phyloP scores from a whole-genome alignment of 2,888 invertebrate genomes.

The Meghimatium bilineatum region DNA sequence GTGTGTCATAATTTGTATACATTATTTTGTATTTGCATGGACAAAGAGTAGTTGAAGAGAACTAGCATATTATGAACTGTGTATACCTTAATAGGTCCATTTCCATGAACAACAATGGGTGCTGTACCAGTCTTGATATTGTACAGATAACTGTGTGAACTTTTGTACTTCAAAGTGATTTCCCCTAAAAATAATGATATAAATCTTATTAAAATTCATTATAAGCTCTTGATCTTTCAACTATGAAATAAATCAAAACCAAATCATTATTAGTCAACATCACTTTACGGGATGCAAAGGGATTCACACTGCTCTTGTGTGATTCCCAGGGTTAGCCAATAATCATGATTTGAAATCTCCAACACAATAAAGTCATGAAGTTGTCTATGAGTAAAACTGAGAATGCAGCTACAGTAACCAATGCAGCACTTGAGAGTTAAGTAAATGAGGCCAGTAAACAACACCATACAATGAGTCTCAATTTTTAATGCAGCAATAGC shows the following conservation, averaged over 20 bases:
- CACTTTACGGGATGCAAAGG: too few species aligned
- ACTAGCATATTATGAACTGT: not conserved
- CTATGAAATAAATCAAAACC: not conserved
- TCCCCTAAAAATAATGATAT: slow-evolving; percentile 81
- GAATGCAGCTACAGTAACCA: too few species aligned
- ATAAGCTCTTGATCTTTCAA: not conserved
- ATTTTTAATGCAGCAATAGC: too few species aligned
- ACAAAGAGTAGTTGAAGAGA: not conserved
- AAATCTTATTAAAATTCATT: not conserved
- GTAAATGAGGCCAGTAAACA: too few species aligned
- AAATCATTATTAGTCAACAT: not conserved
- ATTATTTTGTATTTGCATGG: not conserved
- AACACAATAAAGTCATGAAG: too few species aligned
- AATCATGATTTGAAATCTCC: too few species aligned
- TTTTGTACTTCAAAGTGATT: slow-evolving; percentile 84
- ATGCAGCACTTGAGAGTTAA: too few species aligned
- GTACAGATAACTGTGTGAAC: slow-evolving; percentile 83
- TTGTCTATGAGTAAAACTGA: too few species aligned
- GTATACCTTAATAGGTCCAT: slow-evolving; percentile 88
- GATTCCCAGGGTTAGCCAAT: too few species aligned
- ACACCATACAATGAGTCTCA: too few species aligned
- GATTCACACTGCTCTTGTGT: too few species aligned
- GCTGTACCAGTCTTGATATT: slow-evolving; percentile 86
- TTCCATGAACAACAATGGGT: slow-evolving; percentile 94
- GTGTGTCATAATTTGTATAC: too few species aligned